Evolutionary conservation across 2,113 vertebrate species (phyloP).

Genomic region (Carollia perspicillata): DNA sequence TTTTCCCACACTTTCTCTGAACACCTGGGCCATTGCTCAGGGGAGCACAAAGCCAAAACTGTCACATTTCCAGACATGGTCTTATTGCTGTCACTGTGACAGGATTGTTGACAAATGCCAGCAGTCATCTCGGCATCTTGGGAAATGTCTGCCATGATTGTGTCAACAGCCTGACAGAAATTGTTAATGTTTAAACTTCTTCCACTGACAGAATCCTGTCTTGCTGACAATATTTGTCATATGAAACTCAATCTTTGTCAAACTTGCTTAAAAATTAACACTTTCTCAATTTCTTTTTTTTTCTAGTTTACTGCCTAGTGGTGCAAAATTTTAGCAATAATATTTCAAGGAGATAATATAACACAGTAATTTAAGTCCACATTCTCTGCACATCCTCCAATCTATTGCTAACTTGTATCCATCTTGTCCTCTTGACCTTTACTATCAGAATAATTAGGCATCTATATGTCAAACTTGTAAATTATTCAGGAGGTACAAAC

Average conservation of each 20-base stretch:
- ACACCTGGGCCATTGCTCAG: constrained; percentile 93
- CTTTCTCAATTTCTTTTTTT: constrained; percentile 88
- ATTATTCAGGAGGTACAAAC: constrained; percentile 81
- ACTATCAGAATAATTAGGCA: constrained; percentile 77
- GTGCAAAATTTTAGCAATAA: constrained; percentile 79
- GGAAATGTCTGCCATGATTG: constrained; percentile 99
- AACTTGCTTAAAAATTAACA: constrained; percentile 93
- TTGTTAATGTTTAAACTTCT: constrained; percentile 99
- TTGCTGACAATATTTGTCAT: constrained; percentile 98
- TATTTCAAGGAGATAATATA: constrained; percentile 80
- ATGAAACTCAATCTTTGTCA: constrained; percentile 94
- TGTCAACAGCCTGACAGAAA: constrained; percentile 99
- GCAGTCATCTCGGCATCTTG: constrained; percentile 99
- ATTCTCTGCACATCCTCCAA: constrained; percentile 65
- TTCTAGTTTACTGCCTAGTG: constrained; percentile 80
- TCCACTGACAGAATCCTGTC: constrained; percentile 97
- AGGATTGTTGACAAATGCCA: constrained; percentile 99
- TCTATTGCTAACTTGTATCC: constrained; percentile 74
- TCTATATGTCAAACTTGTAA: constrained; percentile 69
- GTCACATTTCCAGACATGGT: constrained; percentile 95
- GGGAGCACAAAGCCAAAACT: constrained; percentile 96
- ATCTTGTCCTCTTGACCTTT: constrained; percentile 83
- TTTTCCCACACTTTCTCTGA: constrained; percentile 91
- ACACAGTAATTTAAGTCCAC: constrained; percentile 68
- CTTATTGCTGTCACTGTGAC: constrained; percentile 94